Evolutionary conservation across 1,140 invertebrate genomes (phyloP).

Genomic region (Acromyrmex heyeri): DNA sequence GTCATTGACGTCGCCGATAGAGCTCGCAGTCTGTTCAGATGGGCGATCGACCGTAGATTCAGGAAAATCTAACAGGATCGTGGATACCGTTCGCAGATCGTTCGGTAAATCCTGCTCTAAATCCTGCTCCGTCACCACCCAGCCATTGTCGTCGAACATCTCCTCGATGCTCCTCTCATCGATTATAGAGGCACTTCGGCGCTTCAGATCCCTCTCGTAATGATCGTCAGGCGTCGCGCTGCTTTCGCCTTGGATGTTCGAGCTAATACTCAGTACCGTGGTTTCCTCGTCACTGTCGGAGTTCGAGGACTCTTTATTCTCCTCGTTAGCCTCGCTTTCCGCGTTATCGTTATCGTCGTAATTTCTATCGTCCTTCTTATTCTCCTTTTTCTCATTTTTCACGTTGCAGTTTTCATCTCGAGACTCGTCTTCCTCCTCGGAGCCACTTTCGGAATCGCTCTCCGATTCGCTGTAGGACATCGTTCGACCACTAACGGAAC

Average conservation of each 20-base stretch:
- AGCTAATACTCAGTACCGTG: slow-evolving; percentile 48
- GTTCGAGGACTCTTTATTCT: slow-evolving; percentile 45
- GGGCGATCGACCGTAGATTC: slow-evolving; percentile 15
- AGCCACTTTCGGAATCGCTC: slow-evolving; percentile 32
- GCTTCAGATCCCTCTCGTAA: slow-evolving; percentile 39
- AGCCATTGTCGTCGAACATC: slow-evolving; percentile 85
- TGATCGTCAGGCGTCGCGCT: slow-evolving; percentile 31
- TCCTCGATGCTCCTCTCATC: slow-evolving; percentile 74
- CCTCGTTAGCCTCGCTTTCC: background rate
- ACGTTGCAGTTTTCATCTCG: slow-evolving; percentile 70
- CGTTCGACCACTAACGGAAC: slow-evolving; percentile 3
- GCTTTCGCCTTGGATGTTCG: slow-evolving; percentile 25
- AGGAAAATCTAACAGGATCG: background rate
- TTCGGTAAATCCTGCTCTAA: slow-evolving; percentile 33
- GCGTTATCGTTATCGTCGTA: slow-evolving; percentile 4
- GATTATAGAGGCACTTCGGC: slow-evolving; percentile 68
- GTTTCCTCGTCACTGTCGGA: slow-evolving; percentile 54
- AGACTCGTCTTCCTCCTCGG: slow-evolving; percentile 33
- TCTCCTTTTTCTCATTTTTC: slow-evolving; percentile 48
- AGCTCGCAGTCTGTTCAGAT: slow-evolving; percentile 18
- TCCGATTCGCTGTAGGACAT: slow-evolving; percentile 29
- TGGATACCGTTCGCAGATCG: background rate
- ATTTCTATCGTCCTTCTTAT: background rate
- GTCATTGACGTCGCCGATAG: background rate
- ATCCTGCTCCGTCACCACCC: slow-evolving; percentile 81